Evolutionary conservation across 2,888 invertebrate species (phyloP), one percentile per base, ranked within the genome.

Genomic region (Leucoma salicis): DNA sequence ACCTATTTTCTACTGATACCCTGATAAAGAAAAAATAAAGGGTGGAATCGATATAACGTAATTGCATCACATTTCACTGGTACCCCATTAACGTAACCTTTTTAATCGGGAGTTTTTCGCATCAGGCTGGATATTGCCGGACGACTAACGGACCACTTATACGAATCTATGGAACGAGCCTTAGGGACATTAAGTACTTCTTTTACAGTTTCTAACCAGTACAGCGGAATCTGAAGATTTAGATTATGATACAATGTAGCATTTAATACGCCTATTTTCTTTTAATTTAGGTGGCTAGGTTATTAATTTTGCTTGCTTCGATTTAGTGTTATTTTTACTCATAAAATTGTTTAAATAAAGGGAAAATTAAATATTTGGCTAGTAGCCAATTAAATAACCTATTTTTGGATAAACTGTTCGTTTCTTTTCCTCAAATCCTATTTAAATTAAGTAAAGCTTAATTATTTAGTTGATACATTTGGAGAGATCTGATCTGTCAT

Each of bases 51-150:
- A 82, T 75, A 72, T 66, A 57, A 57, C 38, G 74, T 86, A 85
- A 86, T 84, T 80, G 79, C 78, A 77, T 80, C 83, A 82, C 81
- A 81, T 82, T 79, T 84, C 82, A 79, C 78, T 49, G 68, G 61
- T 57, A 56, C 60, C 57, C 81, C 78, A 81, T 85, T 83, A 85
- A 78, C 72, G 76, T 72, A 77, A 74, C 79, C 78, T 78, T 78
- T 81, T 82, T 82, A 82, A 83, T 82, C 78, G 66, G 62, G 79
- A 81, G 8, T 82, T 63, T 82, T 81, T 73, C 74, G 74, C 68
- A 67, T 70, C 62, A 69, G 57, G 63, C 78, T 81, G 81, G 84
- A 84, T 85, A 86, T 84, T 82, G 76, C 68, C 68, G 68, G 70
- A 71, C 73, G 71, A 82, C 74, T 79, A 78, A 82, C 80, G 80